Evolutionary conservation across 92 coral and sea anemone genomes (phyloP).

Genomic region (Plumapathes pennacea): DNA sequence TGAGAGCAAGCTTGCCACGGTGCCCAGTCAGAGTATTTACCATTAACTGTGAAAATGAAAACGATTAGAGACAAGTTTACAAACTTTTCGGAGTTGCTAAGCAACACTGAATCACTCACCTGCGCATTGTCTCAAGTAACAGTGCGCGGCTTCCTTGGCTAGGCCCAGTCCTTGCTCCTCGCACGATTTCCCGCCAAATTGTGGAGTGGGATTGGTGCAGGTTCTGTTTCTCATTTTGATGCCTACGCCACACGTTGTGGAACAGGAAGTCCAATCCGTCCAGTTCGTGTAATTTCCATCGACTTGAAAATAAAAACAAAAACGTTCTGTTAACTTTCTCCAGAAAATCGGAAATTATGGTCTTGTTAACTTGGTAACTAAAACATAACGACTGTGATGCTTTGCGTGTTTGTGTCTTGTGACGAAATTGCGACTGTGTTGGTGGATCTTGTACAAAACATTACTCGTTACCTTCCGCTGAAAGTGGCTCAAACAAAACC

Average conservation of each 20-base stretch:
- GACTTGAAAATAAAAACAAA: constrained; percentile 25
- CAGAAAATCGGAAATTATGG: no score
- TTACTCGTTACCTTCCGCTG: no score
- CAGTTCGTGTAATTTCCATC: constrained; percentile 86
- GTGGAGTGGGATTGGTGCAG: constrained; percentile 78
- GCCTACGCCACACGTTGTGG: constrained; percentile 95
- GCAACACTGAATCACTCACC: constrained; percentile 34
- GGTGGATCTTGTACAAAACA: no score
- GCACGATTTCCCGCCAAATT: constrained; percentile 89
- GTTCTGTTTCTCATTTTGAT: constrained; percentile 81
- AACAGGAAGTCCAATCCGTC: constrained; percentile 89
- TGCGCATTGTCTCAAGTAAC: constrained; percentile 83
- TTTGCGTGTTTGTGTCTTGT: no score
- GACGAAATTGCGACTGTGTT: no score
- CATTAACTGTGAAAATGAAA: constrained; percentile 60
- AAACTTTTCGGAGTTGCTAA: not conserved
- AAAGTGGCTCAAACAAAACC: no score
- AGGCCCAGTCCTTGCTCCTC: constrained; percentile 92
- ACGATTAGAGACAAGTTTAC: not conserved
- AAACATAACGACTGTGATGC: not conserved
- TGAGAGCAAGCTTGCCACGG: constrained; percentile 77
- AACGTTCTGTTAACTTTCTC: no score
- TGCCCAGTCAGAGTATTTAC: constrained; percentile 81
- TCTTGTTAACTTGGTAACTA: no score
- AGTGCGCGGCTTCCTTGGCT: constrained; percentile 69